Evolutionary conservation across 2,888 invertebrate genomes (phyloP), one percentile per base, ranked within the genome.

Genomic region (Rhogogaster chlorosoma): DNA sequence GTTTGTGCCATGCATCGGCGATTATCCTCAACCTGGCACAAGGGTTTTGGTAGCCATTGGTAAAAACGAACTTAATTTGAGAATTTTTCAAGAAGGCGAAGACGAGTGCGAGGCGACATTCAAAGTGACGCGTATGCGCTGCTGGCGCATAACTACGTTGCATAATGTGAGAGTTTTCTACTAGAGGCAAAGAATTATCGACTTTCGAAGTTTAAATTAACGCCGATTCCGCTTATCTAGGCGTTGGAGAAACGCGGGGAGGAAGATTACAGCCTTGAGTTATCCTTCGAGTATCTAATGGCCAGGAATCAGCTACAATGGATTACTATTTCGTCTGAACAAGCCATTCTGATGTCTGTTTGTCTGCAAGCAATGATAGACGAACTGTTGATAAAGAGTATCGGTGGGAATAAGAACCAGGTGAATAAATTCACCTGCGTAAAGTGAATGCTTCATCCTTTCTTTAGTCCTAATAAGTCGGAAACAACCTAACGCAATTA

Each of bases 301-400:
- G 96, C 97, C 42, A 98, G 97, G 94, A 98, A 99, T 92, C 97
- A 97, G 87, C 95, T 99, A 86, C 97, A 98, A 91, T 99, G 99
- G 99, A 97, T 99, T 87, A 98, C 98, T 32, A 95, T 99, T 89
- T 95, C 96, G 84, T 99, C 98, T 88, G 97, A 98, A 88, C 97
- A 98, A 94, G 98, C 99, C 0, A 99, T 99, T 92, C 95, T 99
- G 87, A 98, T 99, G 95, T 99, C 99, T 45, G 97, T 99, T 85
- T 98, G 98, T 92, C 95, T 99, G 85, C 98, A 99, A 95, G 97
- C 98, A 7, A 98, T 99, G 95, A 99, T 99, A 0, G 98, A 99
- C 91, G 99, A 99, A 93, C 94, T 99, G 89, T 94, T 97, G 93
- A 94, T 96, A 78, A 97, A 97, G 92, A 96, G 96, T 91, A 95